Conservation (phyloP, 2,888 invertebrate species). For the Chironomus tentans region DNA sequence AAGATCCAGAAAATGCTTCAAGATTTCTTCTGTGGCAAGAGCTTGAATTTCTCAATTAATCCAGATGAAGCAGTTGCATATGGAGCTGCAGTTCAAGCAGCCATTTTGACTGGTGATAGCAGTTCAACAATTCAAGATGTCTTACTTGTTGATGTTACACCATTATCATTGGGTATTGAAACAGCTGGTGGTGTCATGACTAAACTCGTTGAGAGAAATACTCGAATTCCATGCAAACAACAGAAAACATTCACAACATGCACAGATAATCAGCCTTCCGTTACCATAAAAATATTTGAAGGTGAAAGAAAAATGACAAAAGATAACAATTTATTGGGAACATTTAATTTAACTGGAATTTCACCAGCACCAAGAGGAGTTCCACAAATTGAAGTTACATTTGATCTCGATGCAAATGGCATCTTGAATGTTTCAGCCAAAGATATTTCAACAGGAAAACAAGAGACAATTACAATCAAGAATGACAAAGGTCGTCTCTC, state of each 20-base stretch:
- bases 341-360: constrained; percentile 71
- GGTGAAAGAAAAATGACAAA: constrained; percentile 78
- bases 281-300: constrained; percentile 64
- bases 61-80: constrained; percentile 76
- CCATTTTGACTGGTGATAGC: constrained; percentile 58
- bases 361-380: constrained; percentile 74
- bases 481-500: constrained; percentile 78
- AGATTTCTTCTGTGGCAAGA: constrained; percentile 66
- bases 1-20: constrained; percentile 65
- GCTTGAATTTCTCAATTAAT: constrained; percentile 64
- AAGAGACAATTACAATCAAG: constrained; percentile 74
- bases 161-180: constrained; percentile 64
- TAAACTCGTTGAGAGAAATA: constrained; percentile 63
- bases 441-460: constrained; percentile 69
- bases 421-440: constrained; percentile 71
- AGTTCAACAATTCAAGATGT: constrained; percentile 67
- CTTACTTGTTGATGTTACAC: constrained; percentile 58
- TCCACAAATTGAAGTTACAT: constrained; percentile 60
- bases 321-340: constrained; percentile 78
- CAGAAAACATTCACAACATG: constrained; percentile 69
- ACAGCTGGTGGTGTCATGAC: constrained; percentile 73
- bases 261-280: constrained; percentile 69
- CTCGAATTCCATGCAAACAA: constrained; percentile 62
- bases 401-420: constrained; percentile 84
- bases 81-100: constrained; percentile 66